Evolutionary conservation across 2,888 invertebrate genomes (phyloP), one percentile per base, ranked within the genome.

Genomic region (Orthosia incerta): DNA sequence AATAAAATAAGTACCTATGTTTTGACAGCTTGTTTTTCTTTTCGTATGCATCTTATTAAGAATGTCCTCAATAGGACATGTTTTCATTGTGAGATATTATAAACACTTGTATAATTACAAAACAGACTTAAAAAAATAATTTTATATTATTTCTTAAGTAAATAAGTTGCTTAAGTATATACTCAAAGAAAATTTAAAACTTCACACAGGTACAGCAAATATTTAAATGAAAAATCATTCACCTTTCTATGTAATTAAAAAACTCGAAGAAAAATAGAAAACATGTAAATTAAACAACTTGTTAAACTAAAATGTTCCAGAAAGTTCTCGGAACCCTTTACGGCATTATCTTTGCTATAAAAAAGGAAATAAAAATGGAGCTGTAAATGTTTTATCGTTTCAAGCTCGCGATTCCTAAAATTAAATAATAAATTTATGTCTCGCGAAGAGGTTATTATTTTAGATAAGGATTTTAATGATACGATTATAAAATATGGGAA

Each of bases 341-440:
- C 66, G 72, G 67, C 68, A 66, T 72, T 74, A 85, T 87, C 78
- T 79, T 48, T 59, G 80, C 73, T 84, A 79, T 86, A 87, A 87
- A 86, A 68, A 80, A 39, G 68, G 57, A 70, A 79, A 83, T 84
- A 86, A 87, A 87, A 86, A 76, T 74, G 67, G 23, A 31, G 78
- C 67, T 62, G 60, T 83, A 86, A 87, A 86, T 77, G 71, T 82
- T 86, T 87, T 87, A 87, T 81, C 31, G 61, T 70, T 63, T 50
- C 65, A 53, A 67, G 72, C 63, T 74, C 64, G 76, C 65, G 80
- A 84, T 78, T 83, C 77, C 55, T 68, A 79, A 85, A 86, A 87
- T 85, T 79, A 81, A 83, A 87, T 83, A 81, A 85, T 83, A 87
- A 79, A 55, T 87, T 85, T 83, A 82, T 76, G 75, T 77, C 73